Evolutionary conservation across 2,888 invertebrate genomes (phyloP).

Genomic region (Suillia variegata): DNA sequence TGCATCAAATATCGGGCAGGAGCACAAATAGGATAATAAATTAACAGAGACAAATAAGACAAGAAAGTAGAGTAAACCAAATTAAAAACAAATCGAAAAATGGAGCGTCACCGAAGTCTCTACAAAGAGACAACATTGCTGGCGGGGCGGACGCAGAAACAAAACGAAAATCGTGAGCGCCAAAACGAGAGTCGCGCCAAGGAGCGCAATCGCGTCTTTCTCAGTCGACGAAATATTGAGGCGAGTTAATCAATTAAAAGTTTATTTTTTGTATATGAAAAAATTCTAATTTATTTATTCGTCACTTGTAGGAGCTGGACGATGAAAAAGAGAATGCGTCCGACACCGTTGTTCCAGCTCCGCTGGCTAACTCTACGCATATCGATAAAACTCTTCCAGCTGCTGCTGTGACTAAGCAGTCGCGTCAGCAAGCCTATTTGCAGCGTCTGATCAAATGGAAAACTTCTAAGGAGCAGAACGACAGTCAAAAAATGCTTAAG

Average conservation of each 20-base stretch:
- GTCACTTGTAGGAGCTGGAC: too few species aligned
- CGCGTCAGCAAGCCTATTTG: slow-evolving; percentile 9
- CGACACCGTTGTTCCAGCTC: too few species aligned
- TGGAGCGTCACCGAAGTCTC: slow-evolving; percentile 1
- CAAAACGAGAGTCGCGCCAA: slow-evolving; percentile 4
- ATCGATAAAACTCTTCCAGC: neutral
- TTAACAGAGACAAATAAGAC: too few species aligned
- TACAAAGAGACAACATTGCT: neutral
- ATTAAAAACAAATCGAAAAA: too few species aligned
- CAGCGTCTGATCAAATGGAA: slow-evolving; percentile 12
- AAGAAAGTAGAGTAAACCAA: too few species aligned
- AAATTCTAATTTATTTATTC: too few species aligned
- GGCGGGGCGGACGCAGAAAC: neutral
- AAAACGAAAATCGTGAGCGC: neutral
- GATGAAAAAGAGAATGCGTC: neutral
- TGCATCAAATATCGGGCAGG: too few species aligned
- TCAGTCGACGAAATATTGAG: neutral
- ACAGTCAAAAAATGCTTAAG: neutral
- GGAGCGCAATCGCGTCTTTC: slow-evolving; percentile 1
- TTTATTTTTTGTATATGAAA: too few species aligned
- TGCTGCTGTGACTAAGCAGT: neutral
- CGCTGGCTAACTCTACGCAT: too few species aligned
- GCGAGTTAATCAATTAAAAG: too few species aligned
- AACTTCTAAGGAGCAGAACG: neutral
- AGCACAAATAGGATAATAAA: too few species aligned